Evolutionary conservation across 2,888 invertebrate species (phyloP).

Genomic region (Philereme transversata): DNA sequence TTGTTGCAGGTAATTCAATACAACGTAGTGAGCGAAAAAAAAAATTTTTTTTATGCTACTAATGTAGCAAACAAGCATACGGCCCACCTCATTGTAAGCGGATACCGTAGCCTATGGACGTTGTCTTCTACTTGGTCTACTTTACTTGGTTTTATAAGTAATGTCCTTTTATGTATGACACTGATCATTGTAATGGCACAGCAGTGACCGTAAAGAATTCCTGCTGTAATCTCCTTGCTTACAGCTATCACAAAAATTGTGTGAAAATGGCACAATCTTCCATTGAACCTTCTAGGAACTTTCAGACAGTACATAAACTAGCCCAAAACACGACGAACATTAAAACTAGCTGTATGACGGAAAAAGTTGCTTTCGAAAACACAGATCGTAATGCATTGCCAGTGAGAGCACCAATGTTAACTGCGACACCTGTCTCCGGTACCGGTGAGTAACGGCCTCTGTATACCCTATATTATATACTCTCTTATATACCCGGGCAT

Average conservation of each 20-base stretch:
- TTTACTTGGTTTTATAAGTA: too few relatives aligned
- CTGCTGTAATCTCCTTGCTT: too few relatives aligned
- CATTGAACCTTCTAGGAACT: background rate
- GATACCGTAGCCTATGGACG: too few relatives aligned
- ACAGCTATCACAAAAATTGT: too few relatives aligned
- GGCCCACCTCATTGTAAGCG: too few relatives aligned
- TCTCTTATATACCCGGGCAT: slow-evolving; percentile 34
- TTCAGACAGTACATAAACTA: slow-evolving; percentile 1
- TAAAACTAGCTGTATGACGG: slow-evolving; percentile 4
- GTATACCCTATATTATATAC: slow-evolving; percentile 29
- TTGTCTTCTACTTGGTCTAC: too few relatives aligned
- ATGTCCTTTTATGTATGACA: too few relatives aligned
- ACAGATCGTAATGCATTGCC: slow-evolving; percentile 25
- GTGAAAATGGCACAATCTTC: background rate
- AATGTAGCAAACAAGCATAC: too few relatives aligned
- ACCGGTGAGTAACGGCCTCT: slow-evolving; percentile 69
- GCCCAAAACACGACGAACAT: slow-evolving; percentile 5
- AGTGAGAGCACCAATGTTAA: slow-evolving; percentile 29
- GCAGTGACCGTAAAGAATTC: too few relatives aligned
- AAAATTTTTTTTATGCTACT: too few relatives aligned
- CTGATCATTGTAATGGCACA: too few relatives aligned
- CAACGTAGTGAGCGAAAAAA: slow-evolving; percentile 4
- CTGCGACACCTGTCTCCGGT: slow-evolving; percentile 52
- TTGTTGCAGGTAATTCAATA: slow-evolving; percentile 38
- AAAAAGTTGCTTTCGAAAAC: slow-evolving; percentile 23